phyloP scores from a whole-genome alignment of 2,113 vertebrate species.

The Siphamia tubifer region DNA sequence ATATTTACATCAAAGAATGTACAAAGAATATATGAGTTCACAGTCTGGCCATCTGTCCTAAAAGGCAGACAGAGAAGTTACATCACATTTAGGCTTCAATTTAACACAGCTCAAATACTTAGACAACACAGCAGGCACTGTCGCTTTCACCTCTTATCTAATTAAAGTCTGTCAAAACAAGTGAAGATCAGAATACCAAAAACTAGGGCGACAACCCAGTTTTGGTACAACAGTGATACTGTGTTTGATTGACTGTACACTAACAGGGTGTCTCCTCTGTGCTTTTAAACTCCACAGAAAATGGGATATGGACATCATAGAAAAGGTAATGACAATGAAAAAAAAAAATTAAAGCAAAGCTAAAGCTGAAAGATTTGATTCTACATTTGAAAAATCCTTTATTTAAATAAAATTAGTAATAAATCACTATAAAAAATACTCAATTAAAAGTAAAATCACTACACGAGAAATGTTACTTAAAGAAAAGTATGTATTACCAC shows the following conservation, averaged over 20 bases:
- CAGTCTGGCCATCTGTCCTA: not conserved
- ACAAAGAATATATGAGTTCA: not conserved
- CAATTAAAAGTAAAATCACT: no score
- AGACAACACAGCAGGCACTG: slow-evolving; percentile 23
- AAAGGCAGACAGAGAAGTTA: slow-evolving; percentile 22
- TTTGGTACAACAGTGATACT: not conserved
- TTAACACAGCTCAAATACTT: slow-evolving; percentile 44
- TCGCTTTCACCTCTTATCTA: slow-evolving; percentile 44
- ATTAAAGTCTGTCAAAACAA: slow-evolving; percentile 29
- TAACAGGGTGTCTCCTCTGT: not conserved
- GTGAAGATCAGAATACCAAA: not conserved
- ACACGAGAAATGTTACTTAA: no score
- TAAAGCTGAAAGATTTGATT: no score
- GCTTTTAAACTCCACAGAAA: slow-evolving; percentile 42
- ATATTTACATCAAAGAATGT: not conserved
- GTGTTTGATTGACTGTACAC: not conserved
- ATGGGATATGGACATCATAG: slow-evolving; percentile 65
- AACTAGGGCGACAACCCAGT: no score
- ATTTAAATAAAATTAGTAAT: no score
- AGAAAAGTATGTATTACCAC: no score
- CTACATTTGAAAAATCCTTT: no score
- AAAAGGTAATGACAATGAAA: slow-evolving; percentile 50
- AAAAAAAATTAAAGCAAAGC: no score
- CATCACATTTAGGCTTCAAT: slow-evolving; percentile 26
- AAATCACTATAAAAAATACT: no score